Percentiles rank a stretch among this genome's conserved stretches.
phyloP scores from a whole-genome alignment of 2,888 invertebrate genomes.

The Sacculina carcini region DNA sequence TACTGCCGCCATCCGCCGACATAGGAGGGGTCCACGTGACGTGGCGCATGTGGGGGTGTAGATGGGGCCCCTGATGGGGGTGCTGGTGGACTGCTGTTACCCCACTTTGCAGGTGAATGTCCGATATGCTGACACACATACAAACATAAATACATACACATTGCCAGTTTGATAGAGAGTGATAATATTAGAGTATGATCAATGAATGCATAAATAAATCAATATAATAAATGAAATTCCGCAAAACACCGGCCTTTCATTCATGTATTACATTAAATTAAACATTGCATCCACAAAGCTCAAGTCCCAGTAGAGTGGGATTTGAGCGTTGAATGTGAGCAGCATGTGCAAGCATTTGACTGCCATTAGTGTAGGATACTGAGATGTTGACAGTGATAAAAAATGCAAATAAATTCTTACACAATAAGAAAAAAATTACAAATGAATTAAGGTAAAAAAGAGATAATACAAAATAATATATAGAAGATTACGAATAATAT shows the following conservation, averaged over 20 bases:
- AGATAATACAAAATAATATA: background rate
- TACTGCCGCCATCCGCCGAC: constrained; percentile 20
- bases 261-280: too few relatives aligned
- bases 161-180: too few relatives aligned
- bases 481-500: background rate
- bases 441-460: background rate
- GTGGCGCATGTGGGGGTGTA: constrained; percentile 6
- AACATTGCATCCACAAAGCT: too few relatives aligned
- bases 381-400: constrained; percentile 7
- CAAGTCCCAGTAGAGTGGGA: too few relatives aligned
- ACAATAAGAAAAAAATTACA: background rate
- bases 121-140: constrained; percentile 9
- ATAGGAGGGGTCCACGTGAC: constrained; percentile 14
- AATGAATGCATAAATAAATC: too few relatives aligned
- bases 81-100: too few relatives aligned
- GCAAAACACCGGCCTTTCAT: too few relatives aligned
- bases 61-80: constrained; percentile 8
- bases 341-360: too few relatives aligned
- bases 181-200: too few relatives aligned
- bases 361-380: too few relatives aligned
- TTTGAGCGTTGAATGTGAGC: too few relatives aligned
- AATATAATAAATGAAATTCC: too few relatives aligned
- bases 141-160: background rate
- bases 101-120: constrained; percentile 13
- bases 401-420: background rate